phyloP scores from a whole-genome alignment of 2,888 invertebrate genomes.

The Synergus umbraculus region DNA sequence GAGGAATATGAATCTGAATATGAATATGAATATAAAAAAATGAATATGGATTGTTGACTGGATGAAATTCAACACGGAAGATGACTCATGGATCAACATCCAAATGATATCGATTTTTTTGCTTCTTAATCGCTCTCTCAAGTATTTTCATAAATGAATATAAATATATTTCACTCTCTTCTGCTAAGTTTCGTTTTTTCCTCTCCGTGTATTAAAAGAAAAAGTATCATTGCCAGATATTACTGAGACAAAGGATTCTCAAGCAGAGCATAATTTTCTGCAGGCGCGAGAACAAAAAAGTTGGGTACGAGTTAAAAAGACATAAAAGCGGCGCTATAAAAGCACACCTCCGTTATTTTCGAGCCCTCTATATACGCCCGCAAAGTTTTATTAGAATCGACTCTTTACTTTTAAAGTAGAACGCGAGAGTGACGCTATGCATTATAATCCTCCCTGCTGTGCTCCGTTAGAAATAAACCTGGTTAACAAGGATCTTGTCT shows the following conservation, averaged over 20 bases:
- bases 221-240: conserved; percentile 26
- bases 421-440: conserved; percentile 30
- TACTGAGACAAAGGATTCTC: conserved; percentile 19
- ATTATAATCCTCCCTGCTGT: conserved; percentile 11
- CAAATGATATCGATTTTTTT: too few species aligned
- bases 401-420: conserved; percentile 38
- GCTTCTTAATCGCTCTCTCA: too few species aligned
- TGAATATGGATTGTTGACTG: too few species aligned
- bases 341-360: conserved; percentile 38
- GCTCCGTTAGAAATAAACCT: conserved; percentile 32
- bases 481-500: not conserved
- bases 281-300: conserved; percentile 29
- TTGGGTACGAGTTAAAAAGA: conserved; percentile 38
- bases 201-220: not conserved
- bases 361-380: conserved; percentile 33
- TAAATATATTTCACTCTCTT: too few species aligned
- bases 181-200: too few species aligned
- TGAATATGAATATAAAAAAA: too few species aligned
- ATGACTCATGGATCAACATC: too few species aligned
- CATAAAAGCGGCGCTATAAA: conserved; percentile 38
- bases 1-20: too few species aligned
- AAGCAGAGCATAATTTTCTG: conserved; percentile 25
- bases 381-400: conserved; percentile 39
- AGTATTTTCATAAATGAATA: too few species aligned
- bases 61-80: too few species aligned